These are phyloP conservation scores for Calliphora vomitoria DNA, from an alignment of 2,888 invertebrate species.

Conservation along the genomic window DNA sequence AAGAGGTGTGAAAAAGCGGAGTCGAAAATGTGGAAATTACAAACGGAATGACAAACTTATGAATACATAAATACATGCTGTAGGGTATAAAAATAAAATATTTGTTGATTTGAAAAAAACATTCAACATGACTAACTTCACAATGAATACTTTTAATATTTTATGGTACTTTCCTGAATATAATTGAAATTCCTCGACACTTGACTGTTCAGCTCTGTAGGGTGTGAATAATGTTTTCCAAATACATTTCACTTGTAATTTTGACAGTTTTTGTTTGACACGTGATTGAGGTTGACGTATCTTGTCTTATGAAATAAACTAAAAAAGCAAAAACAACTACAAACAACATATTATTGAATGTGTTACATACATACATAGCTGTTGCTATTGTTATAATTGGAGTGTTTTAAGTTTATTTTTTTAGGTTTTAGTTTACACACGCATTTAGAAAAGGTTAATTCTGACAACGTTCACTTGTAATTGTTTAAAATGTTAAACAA, in stretches of 20 bases:
- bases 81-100: no score
- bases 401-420: not conserved
- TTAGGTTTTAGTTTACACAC: slow-evolving; percentile 4
- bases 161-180: not conserved
- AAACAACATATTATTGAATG: not conserved
- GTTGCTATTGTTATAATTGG: not conserved
- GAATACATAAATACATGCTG: no score
- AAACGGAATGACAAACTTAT: no score
- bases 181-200: not conserved
- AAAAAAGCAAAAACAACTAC: not conserved
- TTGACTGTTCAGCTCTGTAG: not conserved
- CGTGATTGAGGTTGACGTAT: slow-evolving; percentile 75
- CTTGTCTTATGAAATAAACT: slow-evolving; percentile 36
- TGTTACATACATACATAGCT: not conserved
- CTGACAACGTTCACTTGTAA: slow-evolving; percentile 8
- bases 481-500: slow-evolving; percentile 11
- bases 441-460: slow-evolving; percentile 26
- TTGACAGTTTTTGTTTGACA: slow-evolving; percentile 75
- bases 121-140: not conserved
- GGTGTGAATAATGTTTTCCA: slow-evolving; percentile 6
- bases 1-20: no score
- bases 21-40: no score
- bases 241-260: slow-evolving; percentile 69
- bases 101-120: no score
- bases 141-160: not conserved